Base-by-base conservation (phyloP, 2,797 vertebrate species). In the Helicolenus hilgendorfi region DNA sequence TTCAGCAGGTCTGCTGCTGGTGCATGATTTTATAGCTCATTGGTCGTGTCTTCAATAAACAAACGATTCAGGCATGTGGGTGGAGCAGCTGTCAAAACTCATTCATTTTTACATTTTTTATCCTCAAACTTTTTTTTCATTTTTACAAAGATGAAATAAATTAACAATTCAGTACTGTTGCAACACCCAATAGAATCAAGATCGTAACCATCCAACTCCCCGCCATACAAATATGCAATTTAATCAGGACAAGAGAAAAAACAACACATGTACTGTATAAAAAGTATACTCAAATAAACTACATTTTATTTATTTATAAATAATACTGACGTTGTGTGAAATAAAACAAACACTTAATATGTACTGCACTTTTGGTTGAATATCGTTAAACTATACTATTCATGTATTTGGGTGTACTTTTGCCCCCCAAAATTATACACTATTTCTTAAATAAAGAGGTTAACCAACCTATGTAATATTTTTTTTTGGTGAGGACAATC, bases 31-130 rank as follows among this genome's bases (percentile, higher is more conserved):
- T 81, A 72, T 64, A 71, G 86, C 70, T 78, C 70, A 75, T 86
- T 88, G 79, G 76, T 72, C 77, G 64, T 65, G 49, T 63, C 45
- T 81, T 70, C 72, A 81, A 27, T 60, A 83, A 79, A 81, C 79
- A 78, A 86, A 84, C 7, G 14, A 64, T 77, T 86, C 26, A 56
- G 63, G 53, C 64, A 29, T 70, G 56, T 60, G 80, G 70, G 77
- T 20, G 38, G 81, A 70, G 38, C 4, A 80, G 60, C 83, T 89
- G 84, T 76, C 88, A 76, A 58, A 72, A 67, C 13, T 49, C 5
- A 49, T 86, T 77, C 0, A 24, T 24, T 80, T 84, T 60, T 72
- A 70, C 41, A 83, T 69, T 63, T 55, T 74, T 71, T 73, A 55
- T 45, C 14, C 15, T 75, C 7, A 55, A 71, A 45, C 18, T 11